Evolutionary conservation across 2,113 vertebrate genomes (phyloP).

Genomic region (Anguilla japonica): DNA sequence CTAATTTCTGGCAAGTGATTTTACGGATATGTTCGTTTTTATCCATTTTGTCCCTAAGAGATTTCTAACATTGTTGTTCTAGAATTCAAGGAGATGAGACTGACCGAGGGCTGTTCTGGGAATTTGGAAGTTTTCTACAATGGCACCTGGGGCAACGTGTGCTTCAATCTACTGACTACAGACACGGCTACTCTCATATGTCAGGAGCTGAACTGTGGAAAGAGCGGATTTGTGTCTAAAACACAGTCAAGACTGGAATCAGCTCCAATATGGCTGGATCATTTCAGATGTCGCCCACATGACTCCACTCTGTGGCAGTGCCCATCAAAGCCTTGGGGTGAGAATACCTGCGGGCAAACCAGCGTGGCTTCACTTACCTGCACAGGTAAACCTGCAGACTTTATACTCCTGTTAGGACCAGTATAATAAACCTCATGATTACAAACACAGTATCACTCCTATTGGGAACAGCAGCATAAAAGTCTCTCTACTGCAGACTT

Average conservation of each 20-base stretch:
- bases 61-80: not conserved
- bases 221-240: not conserved
- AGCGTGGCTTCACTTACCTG: constrained; percentile 21
- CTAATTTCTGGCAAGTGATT: too few species aligned
- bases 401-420: not conserved
- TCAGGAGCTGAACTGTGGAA: constrained; percentile 41
- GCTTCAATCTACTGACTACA: constrained; percentile 26
- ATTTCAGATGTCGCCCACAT: constrained; percentile 10
- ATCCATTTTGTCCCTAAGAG: not conserved
- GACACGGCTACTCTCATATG: constrained; percentile 38
- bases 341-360: not conserved
- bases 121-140: constrained; percentile 43
- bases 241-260: not conserved
- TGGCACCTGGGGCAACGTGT: constrained; percentile 44
- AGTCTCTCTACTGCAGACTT: too few species aligned
- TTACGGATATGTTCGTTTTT: not conserved
- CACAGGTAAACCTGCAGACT: constrained; percentile 9
- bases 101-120: constrained; percentile 39
- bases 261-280: constrained; percentile 16
- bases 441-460: not conserved
- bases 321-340: constrained; percentile 3
- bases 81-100: constrained; percentile 40
- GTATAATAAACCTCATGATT: not conserved
- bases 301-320: constrained; percentile 30
- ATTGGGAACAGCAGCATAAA: not conserved